Conservation (phyloP, 2,888 invertebrate species). For the Unio pictorum region DNA sequence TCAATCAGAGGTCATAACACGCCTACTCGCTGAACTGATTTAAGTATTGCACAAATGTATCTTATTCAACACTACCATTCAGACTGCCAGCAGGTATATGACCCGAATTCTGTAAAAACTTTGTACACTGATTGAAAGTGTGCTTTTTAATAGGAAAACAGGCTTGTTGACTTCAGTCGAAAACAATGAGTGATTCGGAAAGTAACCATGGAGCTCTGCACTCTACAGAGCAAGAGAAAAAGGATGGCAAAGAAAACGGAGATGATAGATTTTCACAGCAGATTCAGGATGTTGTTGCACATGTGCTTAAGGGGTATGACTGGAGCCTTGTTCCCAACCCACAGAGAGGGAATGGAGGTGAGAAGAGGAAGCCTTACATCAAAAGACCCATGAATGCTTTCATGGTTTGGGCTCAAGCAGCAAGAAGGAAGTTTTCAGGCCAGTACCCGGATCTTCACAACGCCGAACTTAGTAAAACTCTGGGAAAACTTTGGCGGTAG, state of each 20-base stretch:
- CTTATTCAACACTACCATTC: too few species aligned
- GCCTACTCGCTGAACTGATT: too few species aligned
- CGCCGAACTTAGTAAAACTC: constrained; percentile 94
- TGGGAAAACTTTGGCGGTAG: constrained; percentile 96
- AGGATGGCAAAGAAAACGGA: constrained; percentile 15
- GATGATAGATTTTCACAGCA: constrained; percentile 57
- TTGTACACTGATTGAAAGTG: constrained; percentile 3
- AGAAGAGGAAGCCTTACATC: constrained; percentile 89
- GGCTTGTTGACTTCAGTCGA: constrained; percentile 13
- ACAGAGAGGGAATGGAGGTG: constrained; percentile 76
- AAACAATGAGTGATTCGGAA: constrained; percentile 50
- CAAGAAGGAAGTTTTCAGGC: constrained; percentile 89
- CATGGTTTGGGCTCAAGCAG: constrained; percentile 99
- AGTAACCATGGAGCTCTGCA: constrained; percentile 39
- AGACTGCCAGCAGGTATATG: too few species aligned
- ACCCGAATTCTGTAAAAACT: not conserved
- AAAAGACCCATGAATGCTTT: constrained; percentile 99
- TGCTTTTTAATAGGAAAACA: constrained; percentile 18
- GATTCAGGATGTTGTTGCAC: constrained; percentile 92
- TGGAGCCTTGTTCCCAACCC: constrained; percentile 92
- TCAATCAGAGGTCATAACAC: too few species aligned
- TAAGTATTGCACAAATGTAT: too few species aligned
- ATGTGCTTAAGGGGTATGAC: constrained; percentile 92
- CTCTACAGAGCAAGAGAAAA: constrained; percentile 5
- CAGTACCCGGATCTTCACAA: constrained; percentile 96